These are phyloP conservation scores for Micrastur ruficollis DNA, from an alignment of 2,797 vertebrate genomes.

Conservation along the genomic window DNA sequence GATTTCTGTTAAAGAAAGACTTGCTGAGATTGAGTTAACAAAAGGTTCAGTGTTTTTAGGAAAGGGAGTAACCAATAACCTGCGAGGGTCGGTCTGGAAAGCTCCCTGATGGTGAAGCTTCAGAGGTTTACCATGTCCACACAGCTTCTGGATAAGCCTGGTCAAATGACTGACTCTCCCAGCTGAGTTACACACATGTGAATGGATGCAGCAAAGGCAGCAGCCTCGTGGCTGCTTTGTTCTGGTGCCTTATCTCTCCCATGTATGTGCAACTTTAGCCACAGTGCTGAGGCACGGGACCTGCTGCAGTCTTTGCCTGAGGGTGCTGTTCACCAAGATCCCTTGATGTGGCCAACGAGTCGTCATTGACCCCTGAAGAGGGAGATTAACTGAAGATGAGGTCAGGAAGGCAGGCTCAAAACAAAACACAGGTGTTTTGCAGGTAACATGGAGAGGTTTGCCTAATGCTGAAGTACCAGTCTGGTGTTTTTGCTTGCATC, in stretches of 20 bases:
- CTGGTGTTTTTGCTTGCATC: neutral
- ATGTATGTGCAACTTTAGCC: neutral
- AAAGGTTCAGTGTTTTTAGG: neutral
- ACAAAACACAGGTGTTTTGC: neutral
- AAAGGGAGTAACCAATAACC: neutral
- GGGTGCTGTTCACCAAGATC: neutral
- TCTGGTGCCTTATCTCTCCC: neutral
- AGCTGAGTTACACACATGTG: neutral
- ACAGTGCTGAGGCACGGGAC: neutral
- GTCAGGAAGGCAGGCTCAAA: neutral
- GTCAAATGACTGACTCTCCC: neutral
- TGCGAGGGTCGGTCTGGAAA: neutral
- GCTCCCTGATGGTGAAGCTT: neutral
- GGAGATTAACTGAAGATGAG: neutral
- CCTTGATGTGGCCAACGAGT: neutral
- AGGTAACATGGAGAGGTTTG: neutral
- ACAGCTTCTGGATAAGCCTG: neutral
- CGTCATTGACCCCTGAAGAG: neutral
- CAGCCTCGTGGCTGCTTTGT: neutral
- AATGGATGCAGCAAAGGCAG: neutral
- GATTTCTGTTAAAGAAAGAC: neutral
- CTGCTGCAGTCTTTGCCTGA: neutral
- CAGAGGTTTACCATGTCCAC: fast-evolving
- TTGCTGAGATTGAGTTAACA: neutral
- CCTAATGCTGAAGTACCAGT: neutral